Evolutionary conservation across 2,113 vertebrate species (phyloP).

Genomic region (Alligator sinensis): DNA sequence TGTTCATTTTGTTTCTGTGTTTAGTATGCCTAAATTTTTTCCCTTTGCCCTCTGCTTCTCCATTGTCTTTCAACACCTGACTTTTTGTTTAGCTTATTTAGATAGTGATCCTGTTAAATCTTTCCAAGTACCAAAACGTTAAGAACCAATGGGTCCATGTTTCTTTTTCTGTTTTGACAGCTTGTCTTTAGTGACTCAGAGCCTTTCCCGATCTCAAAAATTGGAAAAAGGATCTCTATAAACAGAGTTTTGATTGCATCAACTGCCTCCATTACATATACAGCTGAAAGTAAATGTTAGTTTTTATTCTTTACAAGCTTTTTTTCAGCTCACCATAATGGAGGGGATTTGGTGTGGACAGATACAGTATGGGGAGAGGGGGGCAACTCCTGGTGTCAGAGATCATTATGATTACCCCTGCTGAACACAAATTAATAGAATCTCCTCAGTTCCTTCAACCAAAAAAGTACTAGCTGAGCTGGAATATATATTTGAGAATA

Average conservation of each 20-base stretch:
- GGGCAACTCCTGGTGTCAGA: too few species aligned
- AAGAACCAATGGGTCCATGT: not conserved
- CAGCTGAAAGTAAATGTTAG: not conserved
- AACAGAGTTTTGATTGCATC: accelerated
- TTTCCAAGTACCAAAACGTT: not conserved
- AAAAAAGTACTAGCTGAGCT: too few species aligned
- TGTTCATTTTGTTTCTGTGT: not conserved
- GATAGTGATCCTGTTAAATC: not conserved
- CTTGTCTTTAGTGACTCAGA: not conserved
- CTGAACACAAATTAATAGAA: too few species aligned
- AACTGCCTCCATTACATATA: not conserved
- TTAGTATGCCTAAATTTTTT: not conserved
- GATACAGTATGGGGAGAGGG: too few species aligned
- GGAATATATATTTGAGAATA: too few species aligned
- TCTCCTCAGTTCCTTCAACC: too few species aligned
- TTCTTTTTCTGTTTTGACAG: not conserved
- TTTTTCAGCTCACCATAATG: not conserved
- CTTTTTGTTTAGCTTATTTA: not conserved
- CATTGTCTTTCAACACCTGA: not conserved
- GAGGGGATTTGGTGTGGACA: not conserved
- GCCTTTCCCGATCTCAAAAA: not conserved
- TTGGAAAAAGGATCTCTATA: not conserved
- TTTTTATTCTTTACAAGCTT: not conserved
- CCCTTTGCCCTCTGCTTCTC: not conserved
- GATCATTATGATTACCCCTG: too few species aligned